Percentiles rank a stretch among this genome's conserved stretches.
phyloP scores from a whole-genome alignment of 2,797 vertebrate genomes.

The Onychomys torridus region DNA sequence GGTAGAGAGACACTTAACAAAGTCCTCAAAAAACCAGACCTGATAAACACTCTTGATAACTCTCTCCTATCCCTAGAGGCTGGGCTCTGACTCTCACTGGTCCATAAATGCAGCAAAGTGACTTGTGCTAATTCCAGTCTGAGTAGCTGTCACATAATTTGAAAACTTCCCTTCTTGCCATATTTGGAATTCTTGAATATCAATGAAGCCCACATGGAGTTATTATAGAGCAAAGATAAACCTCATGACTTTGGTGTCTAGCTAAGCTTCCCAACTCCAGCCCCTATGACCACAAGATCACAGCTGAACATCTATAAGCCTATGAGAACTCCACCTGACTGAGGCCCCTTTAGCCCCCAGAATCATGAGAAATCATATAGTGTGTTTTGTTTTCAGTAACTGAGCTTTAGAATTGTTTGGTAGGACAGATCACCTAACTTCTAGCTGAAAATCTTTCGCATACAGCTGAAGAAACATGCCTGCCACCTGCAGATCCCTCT shows the following conservation, averaged over 20 bases:
- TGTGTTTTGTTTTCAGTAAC: neutral
- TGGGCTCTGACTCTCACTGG: neutral
- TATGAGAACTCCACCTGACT: neutral
- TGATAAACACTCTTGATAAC: neutral
- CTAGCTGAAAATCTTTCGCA: neutral
- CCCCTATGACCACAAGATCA: neutral
- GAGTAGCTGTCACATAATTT: neutral
- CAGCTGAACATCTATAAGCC: neutral
- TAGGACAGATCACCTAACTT: neutral
- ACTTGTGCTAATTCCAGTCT: neutral
- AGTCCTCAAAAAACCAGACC: neutral
- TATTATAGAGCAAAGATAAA: neutral
- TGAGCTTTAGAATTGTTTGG: neutral
- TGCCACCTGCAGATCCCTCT: neutral
- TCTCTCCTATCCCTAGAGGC: neutral
- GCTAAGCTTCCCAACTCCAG: neutral
- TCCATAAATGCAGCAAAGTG: neutral
- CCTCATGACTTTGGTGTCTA: neutral
- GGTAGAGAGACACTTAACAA: neutral
- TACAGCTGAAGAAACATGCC: neutral
- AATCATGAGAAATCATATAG: neutral
- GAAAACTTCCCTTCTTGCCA: neutral
- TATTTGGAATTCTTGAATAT: neutral
- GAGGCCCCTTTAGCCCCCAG: neutral
- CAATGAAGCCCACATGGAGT: neutral